phyloP scores from a whole-genome alignment of 2,888 invertebrate genomes.

The Marronus borbonicus region DNA sequence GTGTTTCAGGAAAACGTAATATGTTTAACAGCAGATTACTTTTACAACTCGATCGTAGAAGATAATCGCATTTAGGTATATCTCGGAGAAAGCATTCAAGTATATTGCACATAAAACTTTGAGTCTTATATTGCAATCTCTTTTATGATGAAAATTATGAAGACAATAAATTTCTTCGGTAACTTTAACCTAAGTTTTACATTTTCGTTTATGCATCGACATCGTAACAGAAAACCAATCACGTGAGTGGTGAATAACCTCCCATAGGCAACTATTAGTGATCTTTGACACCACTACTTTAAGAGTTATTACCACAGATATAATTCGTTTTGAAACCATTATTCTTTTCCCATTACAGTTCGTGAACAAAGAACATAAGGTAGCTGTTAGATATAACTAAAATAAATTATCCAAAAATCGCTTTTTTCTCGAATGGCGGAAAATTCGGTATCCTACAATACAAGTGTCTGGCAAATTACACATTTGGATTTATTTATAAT shows the following conservation, averaged over 20 bases:
- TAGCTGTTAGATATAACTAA: no score
- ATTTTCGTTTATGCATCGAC: neutral
- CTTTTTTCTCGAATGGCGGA: no score
- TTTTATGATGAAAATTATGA: conserved; percentile 24
- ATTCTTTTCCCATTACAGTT: no score
- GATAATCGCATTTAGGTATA: conserved; percentile 5
- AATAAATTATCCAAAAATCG: no score
- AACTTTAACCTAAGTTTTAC: neutral
- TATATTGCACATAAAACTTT: conserved; percentile 40
- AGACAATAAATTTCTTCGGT: conserved; percentile 5
- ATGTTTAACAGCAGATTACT: conserved; percentile 29
- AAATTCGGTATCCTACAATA: no score
- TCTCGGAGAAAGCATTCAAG: conserved; percentile 1
- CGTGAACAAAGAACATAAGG: no score
- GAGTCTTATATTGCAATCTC: conserved; percentile 18
- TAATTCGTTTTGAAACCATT: no score
- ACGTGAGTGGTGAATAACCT: neutral
- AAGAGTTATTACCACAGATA: no score
- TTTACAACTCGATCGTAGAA: conserved; percentile 9
- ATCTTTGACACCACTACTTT: neutral
- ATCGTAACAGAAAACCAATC: neutral
- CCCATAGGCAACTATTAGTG: neutral
- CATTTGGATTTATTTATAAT: no score
- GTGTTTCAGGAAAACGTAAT: neutral
- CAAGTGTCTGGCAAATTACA: no score